Percentiles rank a stretch among this genome's conserved stretches.
Evolutionary conservation across 2,888 invertebrate genomes (phyloP).

Genomic region (Sussaba pulchella): DNA sequence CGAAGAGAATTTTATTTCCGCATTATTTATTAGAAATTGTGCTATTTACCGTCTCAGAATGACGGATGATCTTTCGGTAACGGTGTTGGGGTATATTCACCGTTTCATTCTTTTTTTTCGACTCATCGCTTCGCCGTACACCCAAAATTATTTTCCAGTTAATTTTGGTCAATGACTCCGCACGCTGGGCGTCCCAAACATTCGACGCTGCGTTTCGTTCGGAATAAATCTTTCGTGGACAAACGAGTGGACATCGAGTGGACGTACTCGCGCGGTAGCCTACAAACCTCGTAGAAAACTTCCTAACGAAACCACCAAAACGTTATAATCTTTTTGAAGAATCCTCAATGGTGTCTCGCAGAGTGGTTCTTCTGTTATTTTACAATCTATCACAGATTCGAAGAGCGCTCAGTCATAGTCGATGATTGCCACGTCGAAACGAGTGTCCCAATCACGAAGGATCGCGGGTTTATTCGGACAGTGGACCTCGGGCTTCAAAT

Average conservation of each 20-base stretch:
- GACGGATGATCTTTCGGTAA: neutral
- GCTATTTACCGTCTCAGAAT: neutral
- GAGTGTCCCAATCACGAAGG: slow-evolving; percentile 41
- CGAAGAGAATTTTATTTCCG: neutral
- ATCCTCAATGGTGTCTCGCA: slow-evolving; percentile 6
- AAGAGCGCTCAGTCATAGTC: slow-evolving; percentile 58
- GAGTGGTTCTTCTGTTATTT: slow-evolving; percentile 45
- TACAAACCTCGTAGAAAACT: slow-evolving; percentile 25
- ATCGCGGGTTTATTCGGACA: neutral
- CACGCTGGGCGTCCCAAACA: neutral
- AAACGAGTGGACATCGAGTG: neutral
- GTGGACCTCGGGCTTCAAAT: no score
- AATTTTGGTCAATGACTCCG: neutral
- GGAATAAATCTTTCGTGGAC: neutral
- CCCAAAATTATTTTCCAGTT: neutral
- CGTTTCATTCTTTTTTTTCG: neutral
- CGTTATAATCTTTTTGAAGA: slow-evolving; percentile 10
- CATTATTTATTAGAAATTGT: neutral
- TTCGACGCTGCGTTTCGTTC: neutral
- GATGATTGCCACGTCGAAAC: slow-evolving; percentile 44
- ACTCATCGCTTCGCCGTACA: neutral
- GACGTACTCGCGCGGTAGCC: slow-evolving; percentile 3
- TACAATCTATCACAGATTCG: neutral
- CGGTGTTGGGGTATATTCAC: no score
- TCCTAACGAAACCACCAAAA: slow-evolving; percentile 59